phyloP scores from a whole-genome alignment of 2,113 vertebrate species.

The Oreochromis tanganicae region DNA sequence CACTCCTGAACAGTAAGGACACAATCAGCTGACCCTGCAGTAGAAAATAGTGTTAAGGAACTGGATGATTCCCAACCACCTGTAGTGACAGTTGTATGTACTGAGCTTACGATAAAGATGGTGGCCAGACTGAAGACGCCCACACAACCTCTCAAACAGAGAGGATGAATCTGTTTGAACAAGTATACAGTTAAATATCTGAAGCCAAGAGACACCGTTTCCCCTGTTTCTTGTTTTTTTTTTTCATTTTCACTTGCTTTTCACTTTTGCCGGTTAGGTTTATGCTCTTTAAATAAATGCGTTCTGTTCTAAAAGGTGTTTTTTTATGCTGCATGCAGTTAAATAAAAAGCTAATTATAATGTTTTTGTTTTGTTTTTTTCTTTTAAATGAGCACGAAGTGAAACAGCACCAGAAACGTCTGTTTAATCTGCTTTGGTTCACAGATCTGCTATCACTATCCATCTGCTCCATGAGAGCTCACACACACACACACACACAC shows the following conservation, averaged over 20 bases:
- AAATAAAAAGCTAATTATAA: background rate
- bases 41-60: background rate
- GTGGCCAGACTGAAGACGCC: background rate
- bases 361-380: background rate
- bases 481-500: background rate
- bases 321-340: background rate
- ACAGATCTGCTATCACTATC: constrained; percentile 24
- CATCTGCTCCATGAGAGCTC: constrained; percentile 25
- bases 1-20: background rate
- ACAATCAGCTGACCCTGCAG: background rate
- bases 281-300: background rate
- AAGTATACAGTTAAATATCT: background rate
- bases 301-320: background rate
- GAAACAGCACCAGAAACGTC: constrained; percentile 4
- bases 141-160: background rate
- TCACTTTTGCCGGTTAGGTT: background rate
- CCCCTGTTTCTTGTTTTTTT: background rate
- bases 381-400: background rate
- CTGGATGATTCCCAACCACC: background rate
- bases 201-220: background rate
- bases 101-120: background rate
- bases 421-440: constrained; percentile 26
- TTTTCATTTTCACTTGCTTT: background rate
- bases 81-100: background rate
- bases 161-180: background rate